Evolutionary conservation across 2,113 vertebrate genomes (phyloP).

Genomic region (Orycteropus afer): DNA sequence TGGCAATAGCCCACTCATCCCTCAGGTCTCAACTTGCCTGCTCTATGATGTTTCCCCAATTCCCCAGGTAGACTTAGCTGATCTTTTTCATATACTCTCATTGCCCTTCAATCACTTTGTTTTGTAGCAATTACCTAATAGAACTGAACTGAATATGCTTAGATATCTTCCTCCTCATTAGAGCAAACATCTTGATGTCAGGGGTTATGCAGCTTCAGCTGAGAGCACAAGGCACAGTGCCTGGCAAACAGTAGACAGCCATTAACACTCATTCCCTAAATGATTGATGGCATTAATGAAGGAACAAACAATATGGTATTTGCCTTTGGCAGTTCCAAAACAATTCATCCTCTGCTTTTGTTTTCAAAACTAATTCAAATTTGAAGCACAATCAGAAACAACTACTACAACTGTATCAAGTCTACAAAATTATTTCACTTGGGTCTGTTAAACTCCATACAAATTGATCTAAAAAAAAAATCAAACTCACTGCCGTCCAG

Average conservation of each 20-base stretch:
- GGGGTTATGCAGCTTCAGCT: not conserved
- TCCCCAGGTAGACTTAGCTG: not conserved
- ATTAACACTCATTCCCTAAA: not conserved
- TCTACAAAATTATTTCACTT: not conserved
- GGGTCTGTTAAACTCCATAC: not conserved
- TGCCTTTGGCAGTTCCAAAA: not conserved
- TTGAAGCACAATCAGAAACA: not conserved
- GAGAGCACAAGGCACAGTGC: not conserved
- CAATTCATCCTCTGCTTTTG: not conserved
- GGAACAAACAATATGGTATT: not conserved
- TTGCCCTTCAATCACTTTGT: not conserved
- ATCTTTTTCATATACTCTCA: not conserved
- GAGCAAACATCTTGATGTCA: not conserved
- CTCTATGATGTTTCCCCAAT: not conserved
- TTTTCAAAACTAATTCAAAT: constrained; percentile 15
- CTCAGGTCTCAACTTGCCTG: not conserved
- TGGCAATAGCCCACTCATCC: not conserved
- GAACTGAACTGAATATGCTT: not conserved
- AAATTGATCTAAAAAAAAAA: too few species aligned
- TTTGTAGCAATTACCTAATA: not conserved
- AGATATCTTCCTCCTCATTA: not conserved
- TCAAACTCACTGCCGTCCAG: too few species aligned
- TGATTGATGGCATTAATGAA: not conserved
- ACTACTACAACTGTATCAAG: not conserved
- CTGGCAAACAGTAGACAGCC: not conserved